Base-by-base conservation (phyloP, 2,888 invertebrate species). In the Pachymerium ferrugineum region DNA sequence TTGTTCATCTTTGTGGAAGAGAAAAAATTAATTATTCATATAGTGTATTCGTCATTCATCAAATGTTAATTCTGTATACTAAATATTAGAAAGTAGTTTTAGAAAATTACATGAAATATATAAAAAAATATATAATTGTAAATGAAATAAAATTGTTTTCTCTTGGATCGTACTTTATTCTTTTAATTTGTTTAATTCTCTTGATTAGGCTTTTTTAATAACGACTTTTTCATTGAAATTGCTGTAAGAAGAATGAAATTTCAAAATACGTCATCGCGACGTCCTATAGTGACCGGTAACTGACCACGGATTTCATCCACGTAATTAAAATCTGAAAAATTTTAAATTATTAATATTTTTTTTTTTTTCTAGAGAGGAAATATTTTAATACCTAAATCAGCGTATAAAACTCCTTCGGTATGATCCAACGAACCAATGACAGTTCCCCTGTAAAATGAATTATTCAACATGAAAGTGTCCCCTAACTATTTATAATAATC, bases 261-360 rank as follows among this genome's bases (percentile, higher is more conserved):
- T n/a, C n/a, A n/a, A n/a, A n/a, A 54, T 19, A 54, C 12, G 16
- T 54, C 62, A 12, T 54, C 19, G 8, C 62, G 62, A 8, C 19
- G 25, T 28, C 70, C 70, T 1, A 29, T 29, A n/a, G 1, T 28
- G 14, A 92, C 86, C 0, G 97, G 96, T 81, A 97, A 93, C 83
- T 93, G 93, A 75, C 87, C 86, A 72, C 96, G 86, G 0, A 94
- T 90, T 80, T 92, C 88, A 68, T 90, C 87, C 54, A 92, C 87
- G 74, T 87, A 82, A 2, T 84, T 84, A 77, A 92, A 83, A 85
- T 95, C 93, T 91, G 82, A 35, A 86, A 86, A 67, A 73, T 28
- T 31, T 3, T 25, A 16, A 19, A 42, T 67, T 35, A 16, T 54
- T n/a, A 10, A 2, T 73, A 29, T 2, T 54, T 8, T 19, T 54